Evolutionary conservation across 2,797 vertebrate genomes (phyloP).

Genomic region (Neomorphus geoffroyi): DNA sequence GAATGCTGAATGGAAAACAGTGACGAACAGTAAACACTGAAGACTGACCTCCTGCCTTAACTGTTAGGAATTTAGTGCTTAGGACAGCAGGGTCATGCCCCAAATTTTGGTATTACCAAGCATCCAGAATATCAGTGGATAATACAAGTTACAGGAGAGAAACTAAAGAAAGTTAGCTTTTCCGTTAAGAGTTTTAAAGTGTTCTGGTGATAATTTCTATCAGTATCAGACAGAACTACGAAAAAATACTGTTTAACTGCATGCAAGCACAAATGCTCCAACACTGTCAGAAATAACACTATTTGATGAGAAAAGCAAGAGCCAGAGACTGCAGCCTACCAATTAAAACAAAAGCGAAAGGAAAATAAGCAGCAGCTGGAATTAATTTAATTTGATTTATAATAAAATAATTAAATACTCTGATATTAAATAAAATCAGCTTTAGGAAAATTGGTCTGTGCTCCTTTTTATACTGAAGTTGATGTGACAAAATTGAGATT

Average conservation of each 20-base stretch:
- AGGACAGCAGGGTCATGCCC: neutral
- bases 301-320: neutral
- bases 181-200: neutral
- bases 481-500: neutral
- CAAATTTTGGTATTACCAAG: neutral
- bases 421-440: neutral
- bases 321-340: neutral
- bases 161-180: neutral
- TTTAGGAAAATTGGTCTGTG: neutral
- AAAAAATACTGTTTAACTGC: neutral
- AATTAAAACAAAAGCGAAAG: conserved; percentile 23
- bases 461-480: neutral
- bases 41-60: neutral
- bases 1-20: neutral
- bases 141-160: neutral
- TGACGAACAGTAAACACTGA: neutral
- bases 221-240: neutral
- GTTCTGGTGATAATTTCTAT: neutral
- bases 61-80: neutral
- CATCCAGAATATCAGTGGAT: neutral
- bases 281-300: neutral
- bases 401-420: neutral
- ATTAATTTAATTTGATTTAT: neutral
- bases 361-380: neutral
- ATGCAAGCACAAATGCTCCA: neutral